Evolutionary conservation across 2,888 invertebrate species (phyloP).

Genomic region (Ceratothoa steindachneri): DNA sequence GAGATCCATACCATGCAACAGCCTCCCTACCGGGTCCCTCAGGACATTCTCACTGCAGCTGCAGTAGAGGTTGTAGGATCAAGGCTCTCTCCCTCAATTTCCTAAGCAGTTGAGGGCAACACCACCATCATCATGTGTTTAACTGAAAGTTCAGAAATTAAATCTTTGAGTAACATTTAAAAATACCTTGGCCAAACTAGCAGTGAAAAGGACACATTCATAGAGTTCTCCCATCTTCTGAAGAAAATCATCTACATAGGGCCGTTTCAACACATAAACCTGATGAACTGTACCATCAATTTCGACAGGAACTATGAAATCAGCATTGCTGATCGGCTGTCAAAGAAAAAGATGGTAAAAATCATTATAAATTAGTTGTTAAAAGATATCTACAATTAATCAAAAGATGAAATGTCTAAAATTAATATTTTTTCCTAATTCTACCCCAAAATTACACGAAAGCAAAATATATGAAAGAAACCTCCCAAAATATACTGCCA

Average conservation of each 20-base stretch:
- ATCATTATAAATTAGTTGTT: not conserved
- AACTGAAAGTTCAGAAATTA: too few relatives aligned
- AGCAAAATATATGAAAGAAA: too few relatives aligned
- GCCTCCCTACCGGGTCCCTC: too few relatives aligned
- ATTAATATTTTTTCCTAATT: not conserved
- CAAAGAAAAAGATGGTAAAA: conserved; percentile 54
- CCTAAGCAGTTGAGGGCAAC: too few relatives aligned
- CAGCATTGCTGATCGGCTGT: conserved; percentile 98
- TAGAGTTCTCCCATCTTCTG: conserved; percentile 96
- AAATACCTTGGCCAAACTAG: conserved; percentile 85
- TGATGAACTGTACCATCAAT: conserved; percentile 99
- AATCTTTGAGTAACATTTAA: too few relatives aligned
- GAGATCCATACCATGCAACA: too few relatives aligned
- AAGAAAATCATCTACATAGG: conserved; percentile 97
- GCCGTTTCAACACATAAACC: conserved; percentile 95
- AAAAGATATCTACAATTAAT: not conserved
- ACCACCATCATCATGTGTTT: too few relatives aligned
- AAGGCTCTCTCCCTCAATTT: too few relatives aligned
- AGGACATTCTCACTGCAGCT: too few relatives aligned
- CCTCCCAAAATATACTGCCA: too few relatives aligned
- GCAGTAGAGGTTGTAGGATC: too few relatives aligned
- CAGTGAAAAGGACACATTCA: conserved; percentile 99
- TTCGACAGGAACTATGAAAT: conserved; percentile 99
- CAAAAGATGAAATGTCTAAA: not conserved
- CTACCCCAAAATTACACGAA: too few relatives aligned